Evolutionary conservation across 2,113 vertebrate species (phyloP).

Genomic region (Apaloderma vittatum): DNA sequence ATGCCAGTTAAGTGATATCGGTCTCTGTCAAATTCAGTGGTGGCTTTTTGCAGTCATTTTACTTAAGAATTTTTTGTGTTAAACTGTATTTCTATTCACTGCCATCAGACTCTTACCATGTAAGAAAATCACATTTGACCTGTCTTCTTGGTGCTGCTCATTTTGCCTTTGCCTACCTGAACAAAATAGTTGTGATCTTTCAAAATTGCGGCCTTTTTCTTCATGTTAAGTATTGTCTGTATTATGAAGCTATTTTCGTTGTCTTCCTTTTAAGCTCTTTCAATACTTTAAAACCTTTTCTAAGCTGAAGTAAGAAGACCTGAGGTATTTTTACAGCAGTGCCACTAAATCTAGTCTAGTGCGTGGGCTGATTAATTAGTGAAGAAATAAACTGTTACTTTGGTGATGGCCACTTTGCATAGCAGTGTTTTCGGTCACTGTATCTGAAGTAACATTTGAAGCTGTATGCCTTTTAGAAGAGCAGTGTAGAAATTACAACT

Average conservation of each 20-base stretch:
- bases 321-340: background rate
- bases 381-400: background rate
- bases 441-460: background rate
- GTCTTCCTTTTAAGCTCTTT: background rate
- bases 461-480: background rate
- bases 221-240: background rate
- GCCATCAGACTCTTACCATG: background rate
- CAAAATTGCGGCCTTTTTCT: background rate
- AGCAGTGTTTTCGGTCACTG: background rate
- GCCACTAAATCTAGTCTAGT: background rate
- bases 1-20: background rate
- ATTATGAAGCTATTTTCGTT: background rate
- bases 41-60: background rate
- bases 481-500: background rate
- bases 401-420: background rate
- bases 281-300: background rate
- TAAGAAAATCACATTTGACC: background rate
- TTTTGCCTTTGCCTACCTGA: background rate
- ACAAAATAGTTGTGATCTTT: background rate
- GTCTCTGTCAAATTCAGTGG: background rate
- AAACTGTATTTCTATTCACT: background rate
- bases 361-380: background rate
- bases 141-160: background rate
- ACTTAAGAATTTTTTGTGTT: background rate
- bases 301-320: background rate